Evolutionary conservation across 64 coral and sea anemone species (phyloP), one percentile per base, ranked within the genome.

Genomic region (Montipora foliosa): DNA sequence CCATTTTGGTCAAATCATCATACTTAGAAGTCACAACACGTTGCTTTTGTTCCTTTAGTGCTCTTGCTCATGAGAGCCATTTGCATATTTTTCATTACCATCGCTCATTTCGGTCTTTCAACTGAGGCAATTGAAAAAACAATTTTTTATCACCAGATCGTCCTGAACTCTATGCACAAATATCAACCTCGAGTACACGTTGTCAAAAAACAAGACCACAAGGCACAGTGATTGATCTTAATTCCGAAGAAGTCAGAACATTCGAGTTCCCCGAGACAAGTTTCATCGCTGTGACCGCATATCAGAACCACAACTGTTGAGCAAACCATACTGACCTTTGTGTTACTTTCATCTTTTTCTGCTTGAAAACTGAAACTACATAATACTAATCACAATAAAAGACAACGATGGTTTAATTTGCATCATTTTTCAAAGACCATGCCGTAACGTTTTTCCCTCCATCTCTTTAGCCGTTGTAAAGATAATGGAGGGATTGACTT

Each of bases 111-210:
- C 29, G 29, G 1, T 37, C 29, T n/a, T 37, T 37, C 29, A 37
- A 37, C 29, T 37, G 29, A 37, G 29, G 29, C 29, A 37, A 37
- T 37, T 37, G 29, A 37, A 37, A 37, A 37, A 37, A 37, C 29
- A 37, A 37, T 37, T 51, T 77, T 94, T 69, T 79, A 37, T 95
- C 44, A 86, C 5, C 86, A 99, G 98, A 89, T 99, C 45, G 94
- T 99, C 67, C 89, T 99, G 44, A 96, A 99, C 61, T 99, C 97
- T 3, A 99, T 99, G 97, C 97, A 99, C 51, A 99, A 99, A 21
- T 99, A 99, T 75, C 91, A 94, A 66, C 97, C 97, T 59, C 82
- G 97, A 58, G 95, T 99, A 45, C 97, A 99, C 25, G 91, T 99
- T 24, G 93, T 99, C 13, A 68, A 82, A 84, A 96, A 96, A 87